phyloP scores from a whole-genome alignment of 2,888 invertebrate species.

The Asteroscopus sphinx region DNA sequence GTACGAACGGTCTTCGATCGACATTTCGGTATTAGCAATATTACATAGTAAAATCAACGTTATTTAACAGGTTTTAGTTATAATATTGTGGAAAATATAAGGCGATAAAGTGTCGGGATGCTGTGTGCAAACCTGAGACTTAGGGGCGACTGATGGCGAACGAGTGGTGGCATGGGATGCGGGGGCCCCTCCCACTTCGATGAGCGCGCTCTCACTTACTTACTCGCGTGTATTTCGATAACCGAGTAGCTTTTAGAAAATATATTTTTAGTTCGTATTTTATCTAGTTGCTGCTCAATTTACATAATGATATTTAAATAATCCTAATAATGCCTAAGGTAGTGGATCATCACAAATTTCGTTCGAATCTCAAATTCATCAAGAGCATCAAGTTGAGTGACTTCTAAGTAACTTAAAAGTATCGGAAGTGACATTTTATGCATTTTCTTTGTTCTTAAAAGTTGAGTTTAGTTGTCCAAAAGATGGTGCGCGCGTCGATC shows the following conservation, averaged over 20 bases:
- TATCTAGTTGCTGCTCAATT: not conserved
- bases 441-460: conserved; percentile 48
- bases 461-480: conserved; percentile 43
- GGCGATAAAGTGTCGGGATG: conserved; percentile 77
- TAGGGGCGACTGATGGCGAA: conserved; percentile 85
- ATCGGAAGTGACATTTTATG: conserved; percentile 16
- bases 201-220: conserved; percentile 68
- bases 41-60: conserved; percentile 45
- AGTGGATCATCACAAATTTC: not conserved
- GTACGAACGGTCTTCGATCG: conserved; percentile 8
- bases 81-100: conserved; percentile 61
- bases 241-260: conserved; percentile 21
- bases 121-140: conserved; percentile 88
- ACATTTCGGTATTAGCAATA: conserved; percentile 24
- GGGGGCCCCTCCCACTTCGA: conserved; percentile 68
- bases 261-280: conserved; percentile 1
- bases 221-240: conserved; percentile 49
- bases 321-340: not conserved
- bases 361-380: not conserved
- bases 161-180: conserved; percentile 78
- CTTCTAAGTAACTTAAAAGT: conserved; percentile 5
- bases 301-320: not conserved
- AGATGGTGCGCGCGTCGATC: conserved; percentile 74
- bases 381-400: not conserved
- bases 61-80: conserved; percentile 48